Evolutionary conservation across 1,140 invertebrate species (phyloP), one percentile per base, ranked within the genome.

Genomic region (Drosophila ironensis): DNA sequence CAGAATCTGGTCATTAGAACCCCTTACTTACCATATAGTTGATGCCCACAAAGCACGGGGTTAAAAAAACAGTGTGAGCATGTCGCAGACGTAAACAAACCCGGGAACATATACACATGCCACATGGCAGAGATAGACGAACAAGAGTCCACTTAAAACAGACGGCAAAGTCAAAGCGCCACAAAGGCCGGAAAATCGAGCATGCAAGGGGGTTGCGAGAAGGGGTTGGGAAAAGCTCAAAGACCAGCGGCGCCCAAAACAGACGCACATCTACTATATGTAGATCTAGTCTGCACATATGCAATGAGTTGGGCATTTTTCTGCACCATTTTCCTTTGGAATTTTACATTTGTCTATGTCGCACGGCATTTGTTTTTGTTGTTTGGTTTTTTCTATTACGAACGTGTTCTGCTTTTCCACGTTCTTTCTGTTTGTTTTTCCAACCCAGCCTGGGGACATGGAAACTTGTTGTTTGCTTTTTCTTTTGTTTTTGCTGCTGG

Each of bases 241-340:
- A 57, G 37, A 46, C 14, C 50, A 27, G 42, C 24, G 41, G 11
- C 37, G 28, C 25, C 30, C 38, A 24, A 37, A n/a, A n/a, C n/a
- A n/a, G n/a, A n/a, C n/a, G n/a, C n/a, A 53, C 40, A 51, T 20
- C 50, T 40, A 40, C 17, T 17, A n/a, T 20, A 38, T 12, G 37
- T 12, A 20, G 40, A 28, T 48, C 52, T 44, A 41, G 63, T 40
- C 56, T 59, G 14, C 64, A 71, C 68, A 71, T 71, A 71, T 71
- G 68, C 67, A 72, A 72, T 71, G 68, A 76, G 57, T 67, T 63
- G 61, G 54, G 48, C 60, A 75, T 84, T 82, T 86, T 82, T 70
- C 51, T 72, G 56, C 60, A 54, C 52, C 69, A 71, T 75, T 87
- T 87, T 73, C 38, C 50, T 24, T 54, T 48, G 48, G 57, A 17